These are phyloP conservation scores for Dermatemys mawii DNA, from an alignment of 2,113 vertebrate species.

Conservation along the genomic window DNA sequence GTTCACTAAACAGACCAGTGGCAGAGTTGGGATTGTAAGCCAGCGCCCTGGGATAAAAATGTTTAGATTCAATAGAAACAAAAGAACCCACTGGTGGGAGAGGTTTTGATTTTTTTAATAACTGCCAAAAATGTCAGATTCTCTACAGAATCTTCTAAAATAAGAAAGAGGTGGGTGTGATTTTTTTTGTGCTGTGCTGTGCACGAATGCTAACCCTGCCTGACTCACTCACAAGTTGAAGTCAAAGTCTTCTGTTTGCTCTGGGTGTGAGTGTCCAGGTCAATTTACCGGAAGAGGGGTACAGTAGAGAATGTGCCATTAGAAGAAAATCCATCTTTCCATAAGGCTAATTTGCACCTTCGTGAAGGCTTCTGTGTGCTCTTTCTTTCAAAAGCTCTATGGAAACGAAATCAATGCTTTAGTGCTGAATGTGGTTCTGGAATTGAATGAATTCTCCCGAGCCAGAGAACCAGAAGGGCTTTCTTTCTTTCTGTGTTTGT, in stretches of 20 bases:
- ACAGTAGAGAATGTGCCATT: not conserved
- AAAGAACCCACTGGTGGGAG: not conserved
- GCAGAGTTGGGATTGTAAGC: not conserved
- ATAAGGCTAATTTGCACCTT: not conserved
- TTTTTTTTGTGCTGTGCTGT: not conserved
- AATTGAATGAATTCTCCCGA: not conserved
- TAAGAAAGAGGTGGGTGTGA: not conserved
- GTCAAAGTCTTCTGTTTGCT: not conserved
- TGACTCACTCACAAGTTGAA: not conserved
- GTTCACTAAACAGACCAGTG: not conserved
- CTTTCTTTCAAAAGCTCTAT: not conserved
- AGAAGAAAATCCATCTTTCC: not conserved
- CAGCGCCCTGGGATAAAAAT: not conserved
- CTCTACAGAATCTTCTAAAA: not conserved
- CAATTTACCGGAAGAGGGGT: not conserved
- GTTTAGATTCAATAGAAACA: not conserved
- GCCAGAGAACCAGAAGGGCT: not conserved
- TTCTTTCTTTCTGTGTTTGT: not conserved
- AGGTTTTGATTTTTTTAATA: not conserved
- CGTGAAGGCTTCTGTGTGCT: not conserved
- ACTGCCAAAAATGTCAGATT: not conserved
- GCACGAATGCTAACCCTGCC: not conserved
- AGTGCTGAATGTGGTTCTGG: not conserved
- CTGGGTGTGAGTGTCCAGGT: accelerated
- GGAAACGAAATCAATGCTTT: not conserved